These are phyloP conservation scores for Drosophila birchii DNA, from an alignment of 2,888 invertebrate genomes.

Conservation along the genomic window DNA sequence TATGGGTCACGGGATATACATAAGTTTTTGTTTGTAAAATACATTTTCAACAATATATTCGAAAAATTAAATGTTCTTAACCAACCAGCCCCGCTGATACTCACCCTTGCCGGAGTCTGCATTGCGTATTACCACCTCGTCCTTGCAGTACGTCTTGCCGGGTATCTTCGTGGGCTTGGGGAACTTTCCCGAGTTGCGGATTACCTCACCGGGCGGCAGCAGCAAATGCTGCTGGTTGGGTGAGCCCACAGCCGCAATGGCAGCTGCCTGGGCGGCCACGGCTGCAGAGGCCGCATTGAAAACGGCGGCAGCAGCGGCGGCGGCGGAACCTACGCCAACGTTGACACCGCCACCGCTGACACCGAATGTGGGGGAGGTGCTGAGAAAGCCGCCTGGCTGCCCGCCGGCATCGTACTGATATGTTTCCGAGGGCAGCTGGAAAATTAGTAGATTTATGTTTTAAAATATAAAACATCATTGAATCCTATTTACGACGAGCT, in stretches of 20 bases:
- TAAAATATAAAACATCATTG: not conserved
- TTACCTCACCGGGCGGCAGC: conserved; percentile 92
- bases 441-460: not conserved
- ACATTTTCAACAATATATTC: conserved; percentile 15
- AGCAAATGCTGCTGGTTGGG: conserved; percentile 85
- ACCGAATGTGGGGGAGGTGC: conserved; percentile 86
- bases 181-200: conserved; percentile 95
- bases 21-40: not conserved
- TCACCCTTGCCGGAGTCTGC: conserved; percentile 98
- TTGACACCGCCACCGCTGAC: conserved; percentile 67
- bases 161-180: conserved; percentile 94
- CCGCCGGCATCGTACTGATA: conserved; percentile 70
- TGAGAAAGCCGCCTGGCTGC: conserved; percentile 84
- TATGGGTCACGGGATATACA: conserved; percentile 81
- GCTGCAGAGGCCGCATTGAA: conserved; percentile 68
- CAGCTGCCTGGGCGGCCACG: conserved; percentile 78
- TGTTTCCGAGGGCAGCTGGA: conserved; percentile 71
- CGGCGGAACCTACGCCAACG: conserved; percentile 60
- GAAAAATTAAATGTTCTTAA: conserved; percentile 1
- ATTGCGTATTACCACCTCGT: conserved; percentile 97
- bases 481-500: not conserved
- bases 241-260: conserved; percentile 82
- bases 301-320: conserved; percentile 55
- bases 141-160: conserved; percentile 96
- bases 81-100: conserved; percentile 1